Evolutionary conservation across 1,140 invertebrate genomes (phyloP), one percentile per base, ranked within the genome.

Genomic region (Drosophila parvula): DNA sequence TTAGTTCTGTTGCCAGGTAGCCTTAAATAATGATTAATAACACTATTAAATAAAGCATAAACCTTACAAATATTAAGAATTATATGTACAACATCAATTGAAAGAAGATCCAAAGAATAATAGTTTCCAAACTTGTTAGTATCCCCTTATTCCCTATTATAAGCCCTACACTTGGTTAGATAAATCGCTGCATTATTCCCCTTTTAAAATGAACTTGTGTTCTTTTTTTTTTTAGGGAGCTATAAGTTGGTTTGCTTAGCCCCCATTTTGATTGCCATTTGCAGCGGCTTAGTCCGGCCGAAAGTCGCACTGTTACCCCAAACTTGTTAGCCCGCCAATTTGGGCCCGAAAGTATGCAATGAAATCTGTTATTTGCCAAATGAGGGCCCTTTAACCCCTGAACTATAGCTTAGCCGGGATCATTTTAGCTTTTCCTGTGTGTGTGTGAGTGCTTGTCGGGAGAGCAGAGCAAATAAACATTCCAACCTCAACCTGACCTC

Each of bases 331-430:
- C 53, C 59, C 47, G 34, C 53, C 69, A 73, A 70, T 57, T 70
- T 58, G 65, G 65, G 65, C n/a, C 14, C 50, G 28, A 70, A 71
- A 71, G 69, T 59, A 36, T 59, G 69, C 69, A 14, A 71, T 71
- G 69, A 71, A 73, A 71, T 71, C 67, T 48, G 69, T 57, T 71
- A 71, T 71, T 71, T 22, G 65, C 30, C 51, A 71, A 71, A 71
- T 71, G 65, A 71, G 53, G 65, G 57, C 51, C 48, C 32, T 32
- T 71, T 71, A 70, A 58, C 51, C 50, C 51, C 69, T 22, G 28
- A 50, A 71, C 69, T 43, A 71, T 36, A 27, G 65, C 53, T 71
- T 57, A 59, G 47, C 60, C 64, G 30, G 18, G 41, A 34, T 27
- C 41, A n/a, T 64, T 64, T 8, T 5, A 5, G 16, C 4, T 14